Conservation (phyloP, 2,797 vertebrate genomes). For the Vultur gryphus region DNA sequence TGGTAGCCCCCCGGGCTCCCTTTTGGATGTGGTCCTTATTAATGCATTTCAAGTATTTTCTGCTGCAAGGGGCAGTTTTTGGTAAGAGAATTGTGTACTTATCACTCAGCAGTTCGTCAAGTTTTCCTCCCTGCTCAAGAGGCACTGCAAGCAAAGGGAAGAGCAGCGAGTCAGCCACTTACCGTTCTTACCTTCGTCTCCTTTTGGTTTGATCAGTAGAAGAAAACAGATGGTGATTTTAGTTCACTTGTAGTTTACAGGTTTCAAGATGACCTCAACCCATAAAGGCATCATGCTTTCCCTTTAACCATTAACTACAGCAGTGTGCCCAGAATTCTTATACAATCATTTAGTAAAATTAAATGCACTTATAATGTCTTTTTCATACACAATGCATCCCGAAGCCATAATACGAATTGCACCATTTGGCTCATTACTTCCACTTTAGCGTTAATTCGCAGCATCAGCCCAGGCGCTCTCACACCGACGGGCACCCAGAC, state of each 20-base stretch:
- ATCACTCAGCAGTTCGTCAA: neutral
- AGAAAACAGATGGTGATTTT: neutral
- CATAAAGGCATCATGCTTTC: neutral
- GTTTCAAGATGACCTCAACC: neutral
- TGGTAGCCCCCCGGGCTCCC: neutral
- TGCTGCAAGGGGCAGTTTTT: neutral
- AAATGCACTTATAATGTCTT: neutral
- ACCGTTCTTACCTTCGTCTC: conserved; percentile 17
- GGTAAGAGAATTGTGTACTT: neutral
- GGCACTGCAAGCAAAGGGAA: neutral
- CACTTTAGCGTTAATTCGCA: fast-evolving
- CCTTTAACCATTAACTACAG: neutral
- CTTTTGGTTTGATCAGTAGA: neutral
- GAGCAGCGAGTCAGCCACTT: neutral
- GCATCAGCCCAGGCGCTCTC: fast-evolving
- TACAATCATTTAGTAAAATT: neutral
- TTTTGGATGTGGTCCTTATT: conserved; percentile 11
- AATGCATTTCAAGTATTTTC: conserved; percentile 23
- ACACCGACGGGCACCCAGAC: fast-evolving
- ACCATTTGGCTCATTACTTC: neutral
- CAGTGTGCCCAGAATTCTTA: neutral
- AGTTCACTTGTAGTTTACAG: neutral
- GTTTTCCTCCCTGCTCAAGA: neutral
- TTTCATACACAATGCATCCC: neutral
- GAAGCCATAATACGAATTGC: fast-evolving